These are phyloP conservation scores for Julus scandinavius DNA, from an alignment of 2,888 invertebrate species.

Conservation along the genomic window DNA sequence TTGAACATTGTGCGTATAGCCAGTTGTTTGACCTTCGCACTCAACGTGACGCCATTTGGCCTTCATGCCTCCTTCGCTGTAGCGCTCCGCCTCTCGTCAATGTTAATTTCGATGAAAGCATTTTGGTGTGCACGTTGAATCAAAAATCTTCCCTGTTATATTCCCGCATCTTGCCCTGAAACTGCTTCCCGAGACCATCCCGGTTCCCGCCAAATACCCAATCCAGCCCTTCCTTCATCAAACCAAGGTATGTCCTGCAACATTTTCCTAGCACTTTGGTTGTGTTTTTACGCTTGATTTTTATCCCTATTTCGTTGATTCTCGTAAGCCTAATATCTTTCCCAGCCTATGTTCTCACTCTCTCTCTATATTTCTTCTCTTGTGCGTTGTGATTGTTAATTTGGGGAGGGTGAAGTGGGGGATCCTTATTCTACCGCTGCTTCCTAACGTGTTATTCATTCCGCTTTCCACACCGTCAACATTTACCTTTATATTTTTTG, in stretches of 20 bases:
- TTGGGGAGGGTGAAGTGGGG: slow-evolving; percentile 3
- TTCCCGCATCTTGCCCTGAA: slow-evolving; percentile 58
- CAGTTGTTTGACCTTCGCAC: background rate
- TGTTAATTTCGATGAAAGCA: slow-evolving; percentile 51
- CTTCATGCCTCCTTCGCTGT: background rate
- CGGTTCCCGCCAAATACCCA: slow-evolving; percentile 58
- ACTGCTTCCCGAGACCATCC: slow-evolving; percentile 57
- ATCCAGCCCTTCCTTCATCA: slow-evolving; percentile 59
- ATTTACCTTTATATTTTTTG: background rate
- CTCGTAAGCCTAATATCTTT: slow-evolving; percentile 56
- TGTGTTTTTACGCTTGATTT: slow-evolving; percentile 56
- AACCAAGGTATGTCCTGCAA: slow-evolving; percentile 58
- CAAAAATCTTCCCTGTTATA: slow-evolving; percentile 47
- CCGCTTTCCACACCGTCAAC: background rate
- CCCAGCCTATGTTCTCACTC: slow-evolving; percentile 56
- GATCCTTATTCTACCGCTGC: slow-evolving; percentile 47
- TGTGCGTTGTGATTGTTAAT: slow-evolving; percentile 54
- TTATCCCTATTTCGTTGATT: slow-evolving; percentile 53
- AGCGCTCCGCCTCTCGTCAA: slow-evolving; percentile 40
- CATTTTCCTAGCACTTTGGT: slow-evolving; percentile 58
- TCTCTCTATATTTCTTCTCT: background rate
- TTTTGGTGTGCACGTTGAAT: slow-evolving; percentile 54
- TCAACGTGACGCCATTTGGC: background rate
- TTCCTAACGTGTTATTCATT: slow-evolving; percentile 23
- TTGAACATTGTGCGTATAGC: background rate